Base-by-base conservation (phyloP, 2,797 vertebrate genomes). In the Bufotes viridis region DNA sequence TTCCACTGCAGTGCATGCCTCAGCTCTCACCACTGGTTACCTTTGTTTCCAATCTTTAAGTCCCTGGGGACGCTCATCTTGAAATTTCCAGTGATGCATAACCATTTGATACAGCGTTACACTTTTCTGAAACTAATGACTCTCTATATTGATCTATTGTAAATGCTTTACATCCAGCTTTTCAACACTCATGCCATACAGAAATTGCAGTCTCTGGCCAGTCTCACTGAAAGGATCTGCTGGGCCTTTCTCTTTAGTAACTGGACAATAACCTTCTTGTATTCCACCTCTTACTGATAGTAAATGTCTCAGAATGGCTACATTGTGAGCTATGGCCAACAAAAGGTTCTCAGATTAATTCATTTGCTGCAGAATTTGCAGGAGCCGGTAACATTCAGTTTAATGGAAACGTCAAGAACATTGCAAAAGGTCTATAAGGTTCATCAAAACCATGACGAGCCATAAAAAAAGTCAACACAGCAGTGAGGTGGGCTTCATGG, bases 121-220 rank as follows among this genome's bases (percentile, higher is more conserved):
- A 74, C 72, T 72, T 72, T 75, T 49, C 72, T 11, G 72, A 22
- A 53, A 55, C 22, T n/a, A 76, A 76, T 76, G 74, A 53, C 49
- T 42, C 11, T 70, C 15, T 49, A n/a, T 75, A n/a, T 75, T 75
- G 72, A 78, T 55, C 55, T 14, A 55, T 15, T 24, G 15, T 51
- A 55, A 55, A 8, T 13, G 0, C 49, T 78, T 55, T 7, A 78
- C 1, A 2, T 55, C 49, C 74, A 78, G 74, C 20, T 76, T 55
- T 55, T 53, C 74, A 78, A 24, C 74, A 78, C 74, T 78, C n/a
- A 78, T 15, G 53, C 42, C 49, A 12, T 53, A 78, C 17, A 78
- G 74, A 55, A 78, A 53, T 55, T 76, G 5, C 49, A n/a, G 22
- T 3, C 49, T 49, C 20, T 24, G 51, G 24, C 22, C 51, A 24